These are phyloP conservation scores for Sciurus vulgaris DNA, from an alignment of 2,797 vertebrate genomes.

Conservation along the genomic window DNA sequence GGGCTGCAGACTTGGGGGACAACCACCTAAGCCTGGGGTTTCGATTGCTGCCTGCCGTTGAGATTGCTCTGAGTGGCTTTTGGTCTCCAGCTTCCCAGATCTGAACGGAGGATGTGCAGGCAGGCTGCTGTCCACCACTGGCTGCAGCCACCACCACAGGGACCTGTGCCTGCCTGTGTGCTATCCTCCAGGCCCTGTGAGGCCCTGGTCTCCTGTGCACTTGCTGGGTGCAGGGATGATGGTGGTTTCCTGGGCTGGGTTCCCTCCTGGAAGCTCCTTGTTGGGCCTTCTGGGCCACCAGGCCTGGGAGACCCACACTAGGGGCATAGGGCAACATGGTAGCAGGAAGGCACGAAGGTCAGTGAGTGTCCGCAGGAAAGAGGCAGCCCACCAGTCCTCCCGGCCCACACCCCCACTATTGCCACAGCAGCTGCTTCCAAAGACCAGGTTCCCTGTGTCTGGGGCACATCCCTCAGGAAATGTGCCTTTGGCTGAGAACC, in stretches of 20 bases:
- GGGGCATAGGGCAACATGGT: background rate
- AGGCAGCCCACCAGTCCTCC: background rate
- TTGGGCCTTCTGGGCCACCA: background rate
- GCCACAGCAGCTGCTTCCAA: background rate
- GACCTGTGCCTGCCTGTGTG: background rate
- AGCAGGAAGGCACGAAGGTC: background rate
- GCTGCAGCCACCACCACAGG: background rate
- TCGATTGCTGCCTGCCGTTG: background rate
- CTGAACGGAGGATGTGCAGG: background rate
- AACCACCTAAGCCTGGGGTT: accelerated
- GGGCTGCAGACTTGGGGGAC: background rate
- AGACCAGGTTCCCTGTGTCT: accelerated
- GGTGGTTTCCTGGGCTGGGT: background rate
- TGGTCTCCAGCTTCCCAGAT: background rate
- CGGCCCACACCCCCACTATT: accelerated
- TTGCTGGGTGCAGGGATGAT: too few relatives aligned
- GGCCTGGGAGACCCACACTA: background rate
- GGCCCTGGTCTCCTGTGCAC: background rate
- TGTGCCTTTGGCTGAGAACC: background rate
- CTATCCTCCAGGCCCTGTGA: background rate
- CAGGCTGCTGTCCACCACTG: background rate
- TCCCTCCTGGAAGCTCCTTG: accelerated
- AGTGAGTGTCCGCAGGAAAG: accelerated
- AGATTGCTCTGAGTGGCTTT: background rate
- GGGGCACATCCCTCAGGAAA: background rate